Base-by-base conservation (phyloP, 2,888 invertebrate species). In the Cylindroiulus punctatus region DNA sequence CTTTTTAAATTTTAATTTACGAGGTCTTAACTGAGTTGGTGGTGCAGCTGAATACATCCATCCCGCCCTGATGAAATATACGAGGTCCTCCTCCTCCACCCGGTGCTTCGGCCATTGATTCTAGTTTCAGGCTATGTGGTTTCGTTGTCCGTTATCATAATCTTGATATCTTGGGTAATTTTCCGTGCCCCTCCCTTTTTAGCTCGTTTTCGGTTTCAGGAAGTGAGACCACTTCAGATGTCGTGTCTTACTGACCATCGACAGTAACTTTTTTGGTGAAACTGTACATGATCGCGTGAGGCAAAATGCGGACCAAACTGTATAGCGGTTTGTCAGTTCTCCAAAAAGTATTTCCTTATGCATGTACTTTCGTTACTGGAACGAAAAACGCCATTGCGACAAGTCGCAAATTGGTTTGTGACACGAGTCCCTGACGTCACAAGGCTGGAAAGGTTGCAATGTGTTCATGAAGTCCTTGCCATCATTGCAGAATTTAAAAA, bases 111-210 rank as follows among this genome's bases (percentile, higher is more conserved):
- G 57, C 57, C 57, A 57, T 57, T 57, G 57, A 57, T 57, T 57
- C 57, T 57, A 7, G 57, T 57, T 57, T 57, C 19, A n/a, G 57
- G 57, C n/a, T 5, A 57, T 57, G 22, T 22, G 22, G n/a, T 22
- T n/a, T 57, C 82, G 5, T 30, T 82, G 82, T 19, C 36, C 82
- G 17, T 82, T 82, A 82, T n/a, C 8, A 22, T 42, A 82, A 82
- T 40, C 76, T 30, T 32, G 32, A 26, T 82, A 82, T 30, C 82
- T 26, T 82, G 4, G 32, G 82, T 40, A 22, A 22, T 57, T n/a
- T 57, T n/a, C 22, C 10, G 22, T 5, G 22, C 22, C 22, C 22
- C 57, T 57, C 57, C 57, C 57, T 57, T 57, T 7, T 22, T 57
- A n/a, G 0, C 22, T 17, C 57, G 12, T 22, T 10, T 57, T 1